Evolutionary conservation across 2,113 vertebrate species (phyloP), one percentile per base, ranked within the genome.

Genomic region (Cepphus grylle): DNA sequence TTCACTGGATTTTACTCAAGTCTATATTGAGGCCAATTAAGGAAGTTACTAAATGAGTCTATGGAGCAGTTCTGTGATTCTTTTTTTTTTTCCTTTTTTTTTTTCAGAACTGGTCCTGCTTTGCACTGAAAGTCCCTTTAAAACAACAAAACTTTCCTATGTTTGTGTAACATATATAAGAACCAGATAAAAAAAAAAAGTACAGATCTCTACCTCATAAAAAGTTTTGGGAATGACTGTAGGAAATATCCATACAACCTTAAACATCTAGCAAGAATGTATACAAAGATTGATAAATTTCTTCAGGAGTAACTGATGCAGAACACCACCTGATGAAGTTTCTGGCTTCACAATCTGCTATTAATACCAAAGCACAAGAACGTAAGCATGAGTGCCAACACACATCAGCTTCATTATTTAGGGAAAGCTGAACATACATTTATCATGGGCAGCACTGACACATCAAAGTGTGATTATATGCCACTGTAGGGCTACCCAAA

Each of bases 191-290:
- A 47, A 62, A 66, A 58, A 40, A 49, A 40, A 27, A 17, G 5
- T 7, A 47, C 22, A 66, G 30, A 49, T 70, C 30, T 53, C 42
- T 21, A 47, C 21, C 25, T 53, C n/a, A 40, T 8, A 32, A 32
- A 11, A 34, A 29, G 18, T 52, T 53, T 49, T 45, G 14, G 17
- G 55, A 81, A 65, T 12, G 13, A 14, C 9, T 43, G 15, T 5
- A 50, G 13, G 21, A 45, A 62, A 40, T 14, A 40, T 14, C n/a
- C 1, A 0, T 52, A 47, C 0, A 0, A 52, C 55, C 52, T 82
- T 71, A 80, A 62, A 32, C 21, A 38, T 12, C 47, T 19, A 76
- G 52, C 17, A 63, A n/a, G 73, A 49, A 45, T 1, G 3, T 13
- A 5, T 9, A 15, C 16, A 61, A n/a, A 63, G 63, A 47, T 0